These are phyloP conservation scores for Rhadina sibilatrix DNA, from an alignment of 2,113 vertebrate species.

Conservation along the genomic window DNA sequence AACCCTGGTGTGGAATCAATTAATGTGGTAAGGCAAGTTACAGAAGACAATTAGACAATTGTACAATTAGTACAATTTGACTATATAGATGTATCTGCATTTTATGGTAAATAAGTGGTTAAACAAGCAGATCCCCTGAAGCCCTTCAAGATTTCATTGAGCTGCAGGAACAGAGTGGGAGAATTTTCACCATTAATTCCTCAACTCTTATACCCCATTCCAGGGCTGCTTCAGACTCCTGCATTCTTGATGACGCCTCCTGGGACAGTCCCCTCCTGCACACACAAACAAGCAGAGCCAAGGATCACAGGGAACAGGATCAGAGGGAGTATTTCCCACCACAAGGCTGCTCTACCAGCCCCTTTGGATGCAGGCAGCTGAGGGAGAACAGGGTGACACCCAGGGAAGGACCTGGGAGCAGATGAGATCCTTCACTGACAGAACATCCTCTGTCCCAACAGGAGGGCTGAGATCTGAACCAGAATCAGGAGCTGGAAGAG, in stretches of 20 bases:
- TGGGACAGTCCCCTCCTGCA: background rate
- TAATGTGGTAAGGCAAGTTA: rapidly evolving
- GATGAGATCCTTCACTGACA: background rate
- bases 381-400: background rate
- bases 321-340: background rate
- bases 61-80: background rate
- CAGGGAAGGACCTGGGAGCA: background rate
- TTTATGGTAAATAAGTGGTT: background rate
- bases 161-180: background rate
- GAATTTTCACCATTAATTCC: background rate
- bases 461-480: background rate
- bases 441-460: background rate
- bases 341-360: background rate
- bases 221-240: background rate
- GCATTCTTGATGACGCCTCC: rapidly evolving
- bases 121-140: background rate
- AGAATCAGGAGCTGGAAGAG: too few species aligned
- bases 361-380: background rate
- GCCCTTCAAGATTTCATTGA: background rate
- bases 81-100: background rate
- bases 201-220: background rate
- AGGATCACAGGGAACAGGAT: background rate
- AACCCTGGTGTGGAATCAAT: background rate
- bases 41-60: background rate
- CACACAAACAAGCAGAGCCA: background rate